Conservation (phyloP, 1,140 invertebrate genomes). For the Brachionus asplanchnoidis region DNA sequence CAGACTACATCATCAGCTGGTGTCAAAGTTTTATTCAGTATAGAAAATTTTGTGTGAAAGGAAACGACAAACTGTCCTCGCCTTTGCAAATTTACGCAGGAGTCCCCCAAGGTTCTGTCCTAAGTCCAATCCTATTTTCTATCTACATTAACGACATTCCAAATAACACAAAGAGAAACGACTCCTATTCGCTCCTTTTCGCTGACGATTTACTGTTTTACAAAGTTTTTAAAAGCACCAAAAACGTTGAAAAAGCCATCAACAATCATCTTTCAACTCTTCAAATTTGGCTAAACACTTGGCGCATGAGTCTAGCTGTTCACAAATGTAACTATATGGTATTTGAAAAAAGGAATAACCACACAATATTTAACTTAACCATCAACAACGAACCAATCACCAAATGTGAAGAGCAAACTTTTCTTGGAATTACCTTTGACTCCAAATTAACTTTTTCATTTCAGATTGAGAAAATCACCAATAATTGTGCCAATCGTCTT, state of each 20-base stretch:
- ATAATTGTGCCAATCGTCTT: neutral
- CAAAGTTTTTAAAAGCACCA: no score
- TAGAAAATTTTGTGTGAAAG: no score
- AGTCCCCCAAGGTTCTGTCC: no score
- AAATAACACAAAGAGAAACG: no score
- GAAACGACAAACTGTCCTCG: no score
- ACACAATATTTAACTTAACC: neutral
- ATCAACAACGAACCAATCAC: neutral
- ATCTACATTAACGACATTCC: no score
- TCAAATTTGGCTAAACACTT: no score
- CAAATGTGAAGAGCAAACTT: neutral
- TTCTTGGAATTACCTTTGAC: neutral
- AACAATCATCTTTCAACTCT: no score
- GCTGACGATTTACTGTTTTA: no score
- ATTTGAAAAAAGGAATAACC: neutral
- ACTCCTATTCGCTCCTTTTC: no score
- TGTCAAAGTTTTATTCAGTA: neutral
- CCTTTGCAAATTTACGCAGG: neutral
- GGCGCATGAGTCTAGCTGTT: neutral
- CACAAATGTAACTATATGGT: neutral
- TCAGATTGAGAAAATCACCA: neutral
- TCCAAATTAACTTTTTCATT: neutral
- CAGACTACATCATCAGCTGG: neutral
- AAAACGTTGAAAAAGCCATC: no score
- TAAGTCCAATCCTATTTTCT: no score